These are phyloP conservation scores for Bombus sibiricus DNA, from an alignment of 1,140 invertebrate species.

Conservation along the genomic window DNA sequence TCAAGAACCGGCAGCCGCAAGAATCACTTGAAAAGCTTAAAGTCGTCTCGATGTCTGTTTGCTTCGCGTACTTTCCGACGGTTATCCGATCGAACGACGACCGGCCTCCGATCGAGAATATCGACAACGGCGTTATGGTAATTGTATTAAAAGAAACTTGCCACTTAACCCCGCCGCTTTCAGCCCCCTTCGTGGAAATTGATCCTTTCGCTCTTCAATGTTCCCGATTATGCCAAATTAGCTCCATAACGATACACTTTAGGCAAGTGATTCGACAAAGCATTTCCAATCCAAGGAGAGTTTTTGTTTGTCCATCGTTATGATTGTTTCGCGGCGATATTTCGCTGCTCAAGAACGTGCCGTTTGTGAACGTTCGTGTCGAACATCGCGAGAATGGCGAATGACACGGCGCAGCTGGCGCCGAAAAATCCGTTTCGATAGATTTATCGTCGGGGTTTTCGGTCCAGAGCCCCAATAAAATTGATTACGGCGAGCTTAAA, in stretches of 20 bases:
- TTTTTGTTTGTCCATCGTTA: neutral
- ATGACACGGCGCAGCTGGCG: neutral
- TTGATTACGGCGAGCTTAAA: conserved; percentile 53
- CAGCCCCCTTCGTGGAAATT: neutral
- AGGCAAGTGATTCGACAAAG: neutral
- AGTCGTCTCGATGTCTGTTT: conserved; percentile 31
- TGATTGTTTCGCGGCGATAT: neutral
- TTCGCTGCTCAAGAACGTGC: neutral
- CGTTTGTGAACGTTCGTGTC: neutral
- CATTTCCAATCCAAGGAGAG: neutral
- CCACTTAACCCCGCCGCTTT: neutral
- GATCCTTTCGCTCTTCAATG: neutral
- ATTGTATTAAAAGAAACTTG: conserved; percentile 29
- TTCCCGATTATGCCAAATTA: neutral
- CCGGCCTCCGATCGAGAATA: conserved; percentile 2
- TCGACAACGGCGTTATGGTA: conserved; percentile 28
- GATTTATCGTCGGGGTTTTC: neutral
- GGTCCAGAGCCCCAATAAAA: conserved; percentile 33
- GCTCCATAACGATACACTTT: neutral
- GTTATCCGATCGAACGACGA: neutral
- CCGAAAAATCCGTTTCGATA: neutral
- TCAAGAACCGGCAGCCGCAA: conserved; percentile 16
- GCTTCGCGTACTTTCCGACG: neutral
- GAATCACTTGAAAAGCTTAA: conserved; percentile 14
- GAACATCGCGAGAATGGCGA: neutral